These are phyloP conservation scores for Hymenochirus boettgeri DNA, from an alignment of 2,113 vertebrate species.

Conservation along the genomic window DNA sequence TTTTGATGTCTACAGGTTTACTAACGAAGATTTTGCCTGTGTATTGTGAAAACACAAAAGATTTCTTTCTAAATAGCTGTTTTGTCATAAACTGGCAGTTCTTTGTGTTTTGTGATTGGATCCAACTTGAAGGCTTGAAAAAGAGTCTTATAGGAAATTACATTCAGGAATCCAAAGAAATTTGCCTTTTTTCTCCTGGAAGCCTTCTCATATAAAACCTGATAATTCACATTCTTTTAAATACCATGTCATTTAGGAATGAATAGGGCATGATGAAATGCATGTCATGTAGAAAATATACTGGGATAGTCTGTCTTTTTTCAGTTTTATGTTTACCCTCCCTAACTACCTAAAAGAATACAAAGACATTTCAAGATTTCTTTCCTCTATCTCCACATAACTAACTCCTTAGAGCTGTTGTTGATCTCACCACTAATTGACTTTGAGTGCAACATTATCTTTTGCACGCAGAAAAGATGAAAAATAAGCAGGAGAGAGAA, in stretches of 20 bases:
- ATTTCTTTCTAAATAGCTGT: constrained; percentile 6
- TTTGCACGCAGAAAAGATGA: no score
- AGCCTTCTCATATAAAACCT: not conserved
- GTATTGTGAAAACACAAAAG: constrained; percentile 27
- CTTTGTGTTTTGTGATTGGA: constrained; percentile 24
- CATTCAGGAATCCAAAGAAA: not conserved
- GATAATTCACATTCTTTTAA: constrained; percentile 20
- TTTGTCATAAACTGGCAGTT: constrained; percentile 19
- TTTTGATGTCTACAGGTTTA: constrained; percentile 36
- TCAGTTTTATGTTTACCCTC: no score
- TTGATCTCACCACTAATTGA: no score
- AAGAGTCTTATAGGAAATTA: constrained; percentile 7
- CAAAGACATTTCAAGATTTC: no score
- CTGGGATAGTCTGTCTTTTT: not conserved
- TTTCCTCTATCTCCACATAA: no score
- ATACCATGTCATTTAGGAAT: constrained; percentile 1
- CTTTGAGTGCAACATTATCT: no score
- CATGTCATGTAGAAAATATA: not conserved
- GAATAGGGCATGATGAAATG: not conserved
- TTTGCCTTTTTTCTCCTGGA: not conserved
- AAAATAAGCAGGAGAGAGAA: no score
- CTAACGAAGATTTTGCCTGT: constrained; percentile 20
- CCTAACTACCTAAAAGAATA: no score
- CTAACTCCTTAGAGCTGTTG: no score
- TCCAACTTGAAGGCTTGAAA: not conserved